These are phyloP conservation scores for Rotaria sp. DNA, from an alignment of 2,888 invertebrate species.

Conservation along the genomic window DNA sequence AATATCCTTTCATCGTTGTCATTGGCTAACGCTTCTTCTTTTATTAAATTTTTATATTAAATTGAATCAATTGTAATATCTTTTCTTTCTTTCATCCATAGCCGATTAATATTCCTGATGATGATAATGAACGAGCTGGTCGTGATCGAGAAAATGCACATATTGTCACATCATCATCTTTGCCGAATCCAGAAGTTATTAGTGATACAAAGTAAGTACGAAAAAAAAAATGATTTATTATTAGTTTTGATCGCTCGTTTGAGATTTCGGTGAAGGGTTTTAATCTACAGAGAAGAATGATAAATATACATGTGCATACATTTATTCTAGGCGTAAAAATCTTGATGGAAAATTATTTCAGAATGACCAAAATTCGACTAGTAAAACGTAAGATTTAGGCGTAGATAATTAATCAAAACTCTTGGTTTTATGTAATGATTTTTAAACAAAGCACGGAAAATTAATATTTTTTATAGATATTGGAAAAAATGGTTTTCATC, in stretches of 20 bases:
- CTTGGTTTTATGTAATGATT: not conserved
- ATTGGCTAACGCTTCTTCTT: not conserved
- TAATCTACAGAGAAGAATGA: too few species aligned
- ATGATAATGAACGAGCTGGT: not conserved
- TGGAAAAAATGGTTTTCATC: not conserved
- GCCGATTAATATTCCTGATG: not conserved
- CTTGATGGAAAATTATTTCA: not conserved
- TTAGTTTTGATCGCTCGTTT: not conserved
- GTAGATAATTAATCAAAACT: not conserved
- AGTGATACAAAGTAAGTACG: constrained; percentile 39
- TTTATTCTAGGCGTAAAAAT: constrained; percentile 22
- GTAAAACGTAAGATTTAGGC: not conserved
- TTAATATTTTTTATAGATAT: not conserved
- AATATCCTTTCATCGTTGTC: not conserved
- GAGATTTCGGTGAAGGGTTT: not conserved
- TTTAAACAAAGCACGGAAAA: too few species aligned
- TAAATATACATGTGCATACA: not conserved
- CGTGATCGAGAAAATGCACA: constrained; percentile 30
- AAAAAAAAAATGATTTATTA: not conserved
- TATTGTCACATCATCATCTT: constrained; percentile 31
- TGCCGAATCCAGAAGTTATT: constrained; percentile 38
- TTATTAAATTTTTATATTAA: not conserved
- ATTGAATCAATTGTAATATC: not conserved
- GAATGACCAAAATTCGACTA: not conserved
- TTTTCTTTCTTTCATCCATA: not conserved